phyloP scores from a whole-genome alignment of 2,888 invertebrate species.

The Lochmaea crataegi region DNA sequence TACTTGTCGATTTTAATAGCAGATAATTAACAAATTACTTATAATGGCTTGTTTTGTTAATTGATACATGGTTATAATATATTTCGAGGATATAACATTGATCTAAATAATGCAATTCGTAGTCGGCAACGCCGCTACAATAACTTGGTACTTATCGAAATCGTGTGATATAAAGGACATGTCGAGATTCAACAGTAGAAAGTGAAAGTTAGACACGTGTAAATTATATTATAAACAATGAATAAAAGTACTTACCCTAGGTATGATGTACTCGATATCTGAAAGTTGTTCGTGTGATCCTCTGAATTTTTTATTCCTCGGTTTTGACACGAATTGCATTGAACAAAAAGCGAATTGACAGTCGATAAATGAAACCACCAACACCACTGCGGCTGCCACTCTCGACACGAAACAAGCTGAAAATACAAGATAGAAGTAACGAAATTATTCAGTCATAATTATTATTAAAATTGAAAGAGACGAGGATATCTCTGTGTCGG shows the following conservation, averaged over 20 bases:
- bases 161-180: background rate
- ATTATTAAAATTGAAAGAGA: conserved; percentile 29
- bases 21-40: too few species aligned
- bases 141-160: background rate
- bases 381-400: conserved; percentile 64
- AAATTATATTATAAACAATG: conserved; percentile 1
- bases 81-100: too few species aligned
- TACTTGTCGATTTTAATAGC: too few species aligned
- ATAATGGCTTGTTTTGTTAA: too few species aligned
- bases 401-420: conserved; percentile 67
- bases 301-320: conserved; percentile 51
- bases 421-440: conserved; percentile 44
- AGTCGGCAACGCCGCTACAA: background rate
- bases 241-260: conserved; percentile 63
- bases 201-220: conserved; percentile 6
- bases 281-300: conserved; percentile 65
- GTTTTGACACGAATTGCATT: conserved; percentile 60
- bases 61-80: too few species aligned
- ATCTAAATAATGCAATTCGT: too few species aligned
- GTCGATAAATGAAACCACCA: conserved; percentile 66
- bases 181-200: background rate
- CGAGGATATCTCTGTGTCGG: conserved; percentile 13
- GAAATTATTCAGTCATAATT: conserved; percentile 45
- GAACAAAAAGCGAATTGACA: conserved; percentile 67
- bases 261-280: conserved; percentile 69